Evolutionary conservation across 2,113 vertebrate species (phyloP).

Genomic region (Podilymbus podiceps): DNA sequence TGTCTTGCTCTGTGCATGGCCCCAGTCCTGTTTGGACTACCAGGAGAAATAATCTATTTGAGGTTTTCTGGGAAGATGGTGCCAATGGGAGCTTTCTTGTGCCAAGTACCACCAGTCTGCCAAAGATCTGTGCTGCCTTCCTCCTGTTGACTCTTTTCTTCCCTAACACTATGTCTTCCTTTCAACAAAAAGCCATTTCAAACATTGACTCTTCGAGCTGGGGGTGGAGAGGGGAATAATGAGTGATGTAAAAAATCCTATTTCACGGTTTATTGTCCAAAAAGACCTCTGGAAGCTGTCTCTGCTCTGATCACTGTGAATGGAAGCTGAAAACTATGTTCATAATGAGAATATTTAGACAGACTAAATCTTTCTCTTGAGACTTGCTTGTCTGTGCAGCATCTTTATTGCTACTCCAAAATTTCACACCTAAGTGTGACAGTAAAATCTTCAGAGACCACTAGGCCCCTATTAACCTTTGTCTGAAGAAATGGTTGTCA

Average conservation of each 20-base stretch:
- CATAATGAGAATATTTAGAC: slow-evolving; percentile 56
- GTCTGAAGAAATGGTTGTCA: slow-evolving; percentile 31
- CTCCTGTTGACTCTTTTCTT: slow-evolving; percentile 22
- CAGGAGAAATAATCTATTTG: slow-evolving; percentile 25
- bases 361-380: slow-evolving; percentile 37
- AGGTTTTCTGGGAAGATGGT: slow-evolving; percentile 21
- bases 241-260: slow-evolving; percentile 46
- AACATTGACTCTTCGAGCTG: slow-evolving; percentile 1
- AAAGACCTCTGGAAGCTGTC: slow-evolving; percentile 41
- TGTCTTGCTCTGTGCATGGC: not conserved
- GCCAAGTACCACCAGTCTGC: slow-evolving; percentile 45
- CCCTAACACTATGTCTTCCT: not conserved
- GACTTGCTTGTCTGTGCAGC: slow-evolving; percentile 10
- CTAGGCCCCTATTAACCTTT: slow-evolving; percentile 60
- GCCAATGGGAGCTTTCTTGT: slow-evolving; percentile 33
- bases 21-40: not conserved
- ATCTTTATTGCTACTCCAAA: not conserved
- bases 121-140: slow-evolving; percentile 33
- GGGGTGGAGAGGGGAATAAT: slow-evolving; percentile 4
- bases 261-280: slow-evolving; percentile 41
- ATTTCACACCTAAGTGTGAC: slow-evolving; percentile 15
- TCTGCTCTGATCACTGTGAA: slow-evolving; percentile 9
- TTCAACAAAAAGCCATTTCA: not conserved
- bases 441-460: not conserved
- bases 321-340: slow-evolving; percentile 21